phyloP scores from a whole-genome alignment of 2,888 invertebrate species.

The Nemotelus pantherinus region DNA sequence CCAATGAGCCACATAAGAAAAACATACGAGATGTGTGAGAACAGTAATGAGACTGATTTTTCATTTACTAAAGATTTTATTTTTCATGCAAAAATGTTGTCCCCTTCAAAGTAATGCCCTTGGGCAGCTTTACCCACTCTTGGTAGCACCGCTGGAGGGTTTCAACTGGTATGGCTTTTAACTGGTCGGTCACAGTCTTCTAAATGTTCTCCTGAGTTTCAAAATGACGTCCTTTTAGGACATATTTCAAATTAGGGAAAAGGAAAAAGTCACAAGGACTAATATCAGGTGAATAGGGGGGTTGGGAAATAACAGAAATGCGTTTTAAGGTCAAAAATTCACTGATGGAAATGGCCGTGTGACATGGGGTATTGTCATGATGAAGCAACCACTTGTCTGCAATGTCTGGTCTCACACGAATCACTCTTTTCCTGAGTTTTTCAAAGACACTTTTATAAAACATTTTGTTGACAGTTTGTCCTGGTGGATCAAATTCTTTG shows the following conservation, averaged over 20 bases:
- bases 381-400: neutral
- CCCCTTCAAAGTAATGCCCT: slow-evolving; percentile 10
- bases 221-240: neutral
- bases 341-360: neutral
- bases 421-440: too few relatives aligned
- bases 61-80: neutral
- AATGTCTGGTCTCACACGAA: too few relatives aligned
- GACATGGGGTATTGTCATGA: neutral
- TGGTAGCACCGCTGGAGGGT: slow-evolving; percentile 5
- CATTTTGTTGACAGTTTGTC: too few relatives aligned
- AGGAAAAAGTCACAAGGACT: slow-evolving; percentile 8
- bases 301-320: slow-evolving; percentile 3
- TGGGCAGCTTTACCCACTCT: slow-evolving; percentile 20
- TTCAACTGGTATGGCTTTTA: slow-evolving; percentile 15
- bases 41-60: too few relatives aligned
- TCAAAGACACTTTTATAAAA: too few relatives aligned
- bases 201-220: slow-evolving; percentile 13
- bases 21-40: too few relatives aligned
- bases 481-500: too few relatives aligned
- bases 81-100: neutral
- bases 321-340: neutral
- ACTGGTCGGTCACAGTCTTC: neutral
- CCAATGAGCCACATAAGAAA: too few relatives aligned
- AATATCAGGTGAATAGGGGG: neutral
- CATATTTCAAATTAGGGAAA: slow-evolving; percentile 16